phyloP scores from a whole-genome alignment of 2,113 vertebrate species.

The Lethenteron reissneri region DNA sequence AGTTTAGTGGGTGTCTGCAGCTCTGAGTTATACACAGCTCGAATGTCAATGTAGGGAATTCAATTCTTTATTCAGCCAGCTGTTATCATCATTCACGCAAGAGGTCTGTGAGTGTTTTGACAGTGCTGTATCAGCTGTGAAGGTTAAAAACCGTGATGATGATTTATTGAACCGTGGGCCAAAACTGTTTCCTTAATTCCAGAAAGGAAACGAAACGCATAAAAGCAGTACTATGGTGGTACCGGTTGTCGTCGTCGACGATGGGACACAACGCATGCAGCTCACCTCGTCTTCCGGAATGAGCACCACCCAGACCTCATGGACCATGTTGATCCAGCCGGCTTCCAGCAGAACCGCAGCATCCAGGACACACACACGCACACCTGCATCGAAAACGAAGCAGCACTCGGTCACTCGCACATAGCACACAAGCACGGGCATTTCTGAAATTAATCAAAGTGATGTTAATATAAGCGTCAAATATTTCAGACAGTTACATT shows the following conservation, averaged over 20 bases:
- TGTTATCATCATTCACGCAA: neutral
- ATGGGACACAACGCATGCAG: too few species aligned
- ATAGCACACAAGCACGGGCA: too few species aligned
- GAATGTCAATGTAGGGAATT: too few species aligned
- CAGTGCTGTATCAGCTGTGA: neutral
- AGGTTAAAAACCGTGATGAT: neutral
- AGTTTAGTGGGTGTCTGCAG: too few species aligned
- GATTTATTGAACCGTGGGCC: neutral
- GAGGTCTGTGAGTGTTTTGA: neutral
- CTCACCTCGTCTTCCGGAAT: conserved; percentile 5
- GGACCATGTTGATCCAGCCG: neutral
- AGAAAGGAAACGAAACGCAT: neutral
- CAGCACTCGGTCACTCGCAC: too few species aligned
- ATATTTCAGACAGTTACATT: too few species aligned
- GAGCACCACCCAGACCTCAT: neutral
- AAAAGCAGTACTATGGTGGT: neutral
- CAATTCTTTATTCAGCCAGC: too few species aligned
- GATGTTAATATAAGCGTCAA: neutral
- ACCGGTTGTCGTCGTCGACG: neutral
- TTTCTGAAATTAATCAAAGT: neutral
- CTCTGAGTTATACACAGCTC: too few species aligned
- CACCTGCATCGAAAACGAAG: neutral
- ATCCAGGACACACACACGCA: neutral
- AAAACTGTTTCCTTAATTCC: neutral
- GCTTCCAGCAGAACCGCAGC: conserved; percentile 1